Percentiles rank a stretch among this genome's conserved stretches.
Evolutionary conservation across 2,888 invertebrate species (phyloP).

Genomic region (Lepidocyrtinus sp.): DNA sequence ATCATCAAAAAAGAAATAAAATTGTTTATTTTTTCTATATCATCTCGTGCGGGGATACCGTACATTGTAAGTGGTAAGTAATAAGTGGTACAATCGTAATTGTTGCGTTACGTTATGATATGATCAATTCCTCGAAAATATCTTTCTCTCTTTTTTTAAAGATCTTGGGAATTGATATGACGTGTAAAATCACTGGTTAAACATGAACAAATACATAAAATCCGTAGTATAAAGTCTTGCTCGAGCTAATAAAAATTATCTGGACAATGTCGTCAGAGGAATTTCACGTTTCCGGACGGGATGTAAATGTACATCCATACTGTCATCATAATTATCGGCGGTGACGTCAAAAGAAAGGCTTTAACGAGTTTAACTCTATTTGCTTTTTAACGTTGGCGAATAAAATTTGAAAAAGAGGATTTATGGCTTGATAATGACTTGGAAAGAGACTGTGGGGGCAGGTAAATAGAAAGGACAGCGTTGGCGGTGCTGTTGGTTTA

Average conservation of each 20-base stretch:
- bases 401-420: background rate
- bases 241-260: background rate
- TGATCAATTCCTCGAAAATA: background rate
- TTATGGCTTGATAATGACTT: background rate
- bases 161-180: background rate
- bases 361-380: background rate
- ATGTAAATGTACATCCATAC: background rate
- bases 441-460: too few species aligned
- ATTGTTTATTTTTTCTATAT: background rate
- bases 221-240: too few species aligned
- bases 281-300: background rate
- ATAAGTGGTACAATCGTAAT: too few species aligned
- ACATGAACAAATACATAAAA: background rate
- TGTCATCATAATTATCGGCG: background rate
- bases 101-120: conserved; percentile 10
- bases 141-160: background rate
- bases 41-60: too few species aligned
- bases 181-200: background rate
- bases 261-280: too few species aligned
- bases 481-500: background rate
- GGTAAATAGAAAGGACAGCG: background rate
- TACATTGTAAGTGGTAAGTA: too few species aligned
- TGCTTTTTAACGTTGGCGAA: background rate
- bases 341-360: too few species aligned
- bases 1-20: conserved; percentile 13